Evolutionary conservation across 2,113 vertebrate genomes (phyloP).

Genomic region (Ptychochromis oligacanthus): DNA sequence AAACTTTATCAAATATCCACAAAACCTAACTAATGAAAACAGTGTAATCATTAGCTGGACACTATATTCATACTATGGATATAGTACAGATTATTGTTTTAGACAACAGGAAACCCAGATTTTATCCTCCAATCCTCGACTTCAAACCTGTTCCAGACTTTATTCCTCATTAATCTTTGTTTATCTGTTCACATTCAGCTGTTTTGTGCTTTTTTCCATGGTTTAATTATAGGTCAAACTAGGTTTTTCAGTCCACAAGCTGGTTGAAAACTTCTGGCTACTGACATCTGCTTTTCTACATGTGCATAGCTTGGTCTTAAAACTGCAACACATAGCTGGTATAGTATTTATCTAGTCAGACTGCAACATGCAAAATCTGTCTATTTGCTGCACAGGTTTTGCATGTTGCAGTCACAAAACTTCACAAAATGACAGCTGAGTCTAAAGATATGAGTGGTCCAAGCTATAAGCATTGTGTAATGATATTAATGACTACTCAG

Average conservation of each 20-base stretch:
- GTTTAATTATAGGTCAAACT: background rate
- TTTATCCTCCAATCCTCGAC: background rate
- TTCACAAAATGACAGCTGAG: background rate
- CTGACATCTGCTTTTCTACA: accelerated
- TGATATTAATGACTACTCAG: background rate
- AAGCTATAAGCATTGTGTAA: background rate
- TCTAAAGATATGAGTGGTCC: accelerated
- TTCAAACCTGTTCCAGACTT: background rate
- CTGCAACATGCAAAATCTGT: too few relatives aligned
- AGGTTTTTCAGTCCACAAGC: background rate
- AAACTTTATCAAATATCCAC: background rate
- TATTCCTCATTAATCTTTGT: background rate
- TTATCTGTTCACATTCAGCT: background rate
- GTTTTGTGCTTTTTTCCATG: background rate
- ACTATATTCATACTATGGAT: accelerated
- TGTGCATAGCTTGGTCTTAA: background rate
- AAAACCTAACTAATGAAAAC: background rate
- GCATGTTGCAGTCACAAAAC: background rate
- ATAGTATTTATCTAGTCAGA: background rate
- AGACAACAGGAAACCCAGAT: background rate
- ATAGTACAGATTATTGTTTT: background rate
- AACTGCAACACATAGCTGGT: background rate
- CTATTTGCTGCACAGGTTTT: background rate
- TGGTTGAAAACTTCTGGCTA: background rate
- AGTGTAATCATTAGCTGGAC: accelerated